phyloP scores from a whole-genome alignment of 1,140 invertebrate genomes.

The Drosophila miranda region DNA sequence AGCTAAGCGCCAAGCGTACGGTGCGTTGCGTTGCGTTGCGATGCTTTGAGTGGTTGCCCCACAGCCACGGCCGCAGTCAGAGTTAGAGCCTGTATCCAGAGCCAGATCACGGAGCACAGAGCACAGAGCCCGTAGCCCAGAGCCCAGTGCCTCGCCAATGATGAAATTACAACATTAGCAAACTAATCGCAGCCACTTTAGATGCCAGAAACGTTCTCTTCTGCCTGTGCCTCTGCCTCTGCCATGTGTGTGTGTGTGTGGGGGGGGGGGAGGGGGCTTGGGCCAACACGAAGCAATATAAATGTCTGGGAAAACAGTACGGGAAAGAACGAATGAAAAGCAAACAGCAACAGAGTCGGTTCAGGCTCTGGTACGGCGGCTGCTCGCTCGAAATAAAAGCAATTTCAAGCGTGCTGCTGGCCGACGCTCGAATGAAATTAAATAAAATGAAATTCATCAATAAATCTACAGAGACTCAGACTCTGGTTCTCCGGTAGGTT shows the following conservation, averaged over 20 bases:
- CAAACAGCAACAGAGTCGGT: conserved; percentile 66
- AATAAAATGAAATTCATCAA: conserved; percentile 78
- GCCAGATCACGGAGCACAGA: neutral
- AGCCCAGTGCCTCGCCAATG: conserved; percentile 43
- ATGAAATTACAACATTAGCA: conserved; percentile 81
- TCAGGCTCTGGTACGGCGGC: conserved; percentile 31
- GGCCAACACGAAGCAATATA: conserved; percentile 35
- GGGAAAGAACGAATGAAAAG: conserved; percentile 37
- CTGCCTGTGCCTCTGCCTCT: too few species aligned
- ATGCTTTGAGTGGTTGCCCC: conserved; percentile 43
- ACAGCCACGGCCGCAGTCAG: neutral
- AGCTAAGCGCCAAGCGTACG: conserved; percentile 61
- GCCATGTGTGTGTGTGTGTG: too few species aligned
- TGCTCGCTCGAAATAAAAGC: conserved; percentile 52
- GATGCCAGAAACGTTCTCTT: conserved; percentile 62
- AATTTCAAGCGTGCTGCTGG: conserved; percentile 54
- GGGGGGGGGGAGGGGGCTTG: too few species aligned
- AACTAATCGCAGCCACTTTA: conserved; percentile 80
- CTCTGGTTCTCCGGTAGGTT: too few species aligned
- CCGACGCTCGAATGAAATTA: conserved; percentile 38
- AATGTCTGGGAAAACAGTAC: conserved; percentile 45
- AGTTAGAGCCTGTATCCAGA: neutral
- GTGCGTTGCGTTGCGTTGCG: conserved; percentile 1
- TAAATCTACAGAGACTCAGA: conserved; percentile 48
- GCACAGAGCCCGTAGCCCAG: neutral